phyloP scores from a whole-genome alignment of 2,888 invertebrate genomes.

The Strigamia transsilvanica region DNA sequence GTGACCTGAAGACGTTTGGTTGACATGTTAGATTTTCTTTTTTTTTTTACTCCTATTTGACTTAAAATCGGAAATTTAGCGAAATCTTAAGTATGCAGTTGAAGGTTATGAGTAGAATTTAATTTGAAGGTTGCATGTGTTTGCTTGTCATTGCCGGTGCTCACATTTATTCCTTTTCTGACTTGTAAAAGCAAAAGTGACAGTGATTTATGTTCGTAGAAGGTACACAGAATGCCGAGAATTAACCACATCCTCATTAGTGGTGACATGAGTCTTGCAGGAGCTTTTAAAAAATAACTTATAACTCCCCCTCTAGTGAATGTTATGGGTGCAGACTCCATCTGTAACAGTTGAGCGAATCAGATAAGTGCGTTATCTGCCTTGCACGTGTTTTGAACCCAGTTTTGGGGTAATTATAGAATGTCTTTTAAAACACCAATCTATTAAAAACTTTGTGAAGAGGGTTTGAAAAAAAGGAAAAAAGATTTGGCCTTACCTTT shows the following conservation, averaged over 20 bases:
- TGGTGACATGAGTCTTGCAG: conserved; percentile 20
- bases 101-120: not conserved
- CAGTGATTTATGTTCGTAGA: not conserved
- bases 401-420: not conserved
- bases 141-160: not conserved
- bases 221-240: not conserved
- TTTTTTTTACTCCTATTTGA: not conserved
- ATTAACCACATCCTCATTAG: conserved; percentile 20
- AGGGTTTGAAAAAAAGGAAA: not conserved
- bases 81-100: not conserved
- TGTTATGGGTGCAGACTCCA: conserved; percentile 15
- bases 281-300: conserved; percentile 14
- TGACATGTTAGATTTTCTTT: no score
- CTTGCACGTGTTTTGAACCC: not conserved
- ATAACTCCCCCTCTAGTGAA: conserved; percentile 14
- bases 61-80: not conserved
- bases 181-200: not conserved
- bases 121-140: not conserved
- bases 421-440: not conserved
- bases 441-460: not conserved
- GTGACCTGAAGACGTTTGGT: no score
- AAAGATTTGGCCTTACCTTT: not conserved
- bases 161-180: not conserved
- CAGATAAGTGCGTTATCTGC: not conserved
- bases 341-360: conserved; percentile 14